Base-by-base conservation (phyloP, 2,888 invertebrate species). In the Sepioteuthis lessoniana region DNA sequence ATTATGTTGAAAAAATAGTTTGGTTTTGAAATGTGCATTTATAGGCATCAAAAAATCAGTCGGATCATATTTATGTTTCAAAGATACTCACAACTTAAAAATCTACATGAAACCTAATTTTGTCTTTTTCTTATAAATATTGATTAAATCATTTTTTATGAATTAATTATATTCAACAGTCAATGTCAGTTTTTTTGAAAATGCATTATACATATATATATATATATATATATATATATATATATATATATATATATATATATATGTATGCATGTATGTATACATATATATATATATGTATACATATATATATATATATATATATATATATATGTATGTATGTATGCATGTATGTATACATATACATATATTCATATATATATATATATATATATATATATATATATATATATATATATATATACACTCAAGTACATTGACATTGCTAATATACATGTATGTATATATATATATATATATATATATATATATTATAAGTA, bases 141-240 rank as follows among this genome's bases (percentile, higher is more conserved):
- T 5, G 55, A 5, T 55, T 55, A 25, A 5, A 55, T 0, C 0
- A 5, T 25, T 42, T 42, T 42, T 42, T 42, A 42, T 42, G 42
- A 42, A 7, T 42, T 42, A 42, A 42, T 42, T 42, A 42, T 42
- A 42, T 42, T 42, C 7, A 7, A 42, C 42, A 42, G 3, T 42
- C 42, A 42, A 42, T 42, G 42, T 42, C 7, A 42, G 42, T 42
- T 42, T 42, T 42, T 8, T n/a, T n/a, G n/a, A n/a, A n/a, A n/a
- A n/a, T n/a, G n/a, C n/a, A n/a, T n/a, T n/a, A n/a, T n/a, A n/a
- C 2, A 76, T 13, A 76, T n/a, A 10, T n/a, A n/a, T n/a, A 31
- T 76, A 76, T 76, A n/a, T 76, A n/a, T n/a, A 76, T n/a, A 76
- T 76, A 76, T 76, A n/a, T n/a, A 76, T n/a, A 76, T 76, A n/a